Percentiles rank a stretch among this genome's conserved stretches.
These are phyloP conservation scores for Vespertilio murinus DNA, from an alignment of 2,797 vertebrate genomes.

Conservation along the genomic window DNA sequence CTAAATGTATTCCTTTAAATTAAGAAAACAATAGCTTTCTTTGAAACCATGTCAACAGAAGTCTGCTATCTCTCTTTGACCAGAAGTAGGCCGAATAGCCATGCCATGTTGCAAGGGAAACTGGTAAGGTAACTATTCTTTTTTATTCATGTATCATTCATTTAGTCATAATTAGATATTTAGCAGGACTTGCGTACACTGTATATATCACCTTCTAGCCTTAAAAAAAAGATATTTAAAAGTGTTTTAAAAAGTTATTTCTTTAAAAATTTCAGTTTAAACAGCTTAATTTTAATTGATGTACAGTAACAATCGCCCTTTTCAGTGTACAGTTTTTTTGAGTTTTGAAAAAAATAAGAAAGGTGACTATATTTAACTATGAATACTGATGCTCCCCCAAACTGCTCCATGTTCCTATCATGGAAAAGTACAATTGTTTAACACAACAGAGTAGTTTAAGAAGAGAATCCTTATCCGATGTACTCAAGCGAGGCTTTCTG, in stretches of 20 bases:
- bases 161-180: constrained; percentile 16
- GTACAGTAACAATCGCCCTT: neutral
- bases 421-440: neutral
- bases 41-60: neutral
- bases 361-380: neutral
- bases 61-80: neutral
- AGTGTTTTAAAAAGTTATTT: neutral
- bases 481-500: neutral
- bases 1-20: neutral
- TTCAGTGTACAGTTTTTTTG: neutral
- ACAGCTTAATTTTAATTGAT: neutral
- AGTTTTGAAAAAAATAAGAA: neutral
- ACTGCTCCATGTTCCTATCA: neutral
- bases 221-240: neutral
- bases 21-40: neutral
- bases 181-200: neutral
- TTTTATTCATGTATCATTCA: neutral
- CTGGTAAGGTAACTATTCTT: neutral
- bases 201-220: neutral
- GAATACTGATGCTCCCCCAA: neutral
- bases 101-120: neutral
- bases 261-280: neutral
- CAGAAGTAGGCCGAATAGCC: neutral
- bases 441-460: neutral
- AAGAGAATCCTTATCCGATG: neutral